Evolutionary conservation across 2,113 vertebrate species (phyloP).

Genomic region (Paradisaea rubra): DNA sequence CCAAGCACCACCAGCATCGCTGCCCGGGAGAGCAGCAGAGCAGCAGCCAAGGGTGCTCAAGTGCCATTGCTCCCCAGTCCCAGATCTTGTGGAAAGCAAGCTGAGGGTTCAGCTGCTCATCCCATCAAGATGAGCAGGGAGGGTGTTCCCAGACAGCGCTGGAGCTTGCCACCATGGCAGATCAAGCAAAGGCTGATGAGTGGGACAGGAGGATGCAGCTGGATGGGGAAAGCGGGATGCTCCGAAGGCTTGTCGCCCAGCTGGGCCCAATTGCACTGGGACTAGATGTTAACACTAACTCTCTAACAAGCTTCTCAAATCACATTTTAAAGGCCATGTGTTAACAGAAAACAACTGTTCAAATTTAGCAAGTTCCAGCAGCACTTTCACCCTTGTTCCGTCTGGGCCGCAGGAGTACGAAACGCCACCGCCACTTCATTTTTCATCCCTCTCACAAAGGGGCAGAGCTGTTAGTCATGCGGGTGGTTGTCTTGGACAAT

Average conservation of each 20-base stretch:
- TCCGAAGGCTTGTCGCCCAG: not conserved
- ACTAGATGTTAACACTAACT: not conserved
- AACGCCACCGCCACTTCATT: not conserved
- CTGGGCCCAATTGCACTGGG: not conserved
- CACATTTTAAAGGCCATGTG: not conserved
- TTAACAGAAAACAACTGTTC: slow-evolving; percentile 54
- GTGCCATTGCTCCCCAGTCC: not conserved
- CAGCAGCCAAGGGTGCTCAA: not conserved
- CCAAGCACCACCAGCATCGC: no score
- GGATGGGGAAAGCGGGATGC: not conserved
- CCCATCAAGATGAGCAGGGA: not conserved
- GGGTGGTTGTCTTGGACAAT: not conserved
- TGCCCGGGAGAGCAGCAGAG: not conserved
- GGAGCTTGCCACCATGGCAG: not conserved
- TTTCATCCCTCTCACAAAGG: not conserved
- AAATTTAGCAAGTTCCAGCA: slow-evolving; percentile 27
- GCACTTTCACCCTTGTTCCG: not conserved
- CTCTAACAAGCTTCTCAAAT: slow-evolving; percentile 33
- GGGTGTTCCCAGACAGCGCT: not conserved
- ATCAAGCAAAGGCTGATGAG: not conserved
- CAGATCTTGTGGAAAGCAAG: not conserved
- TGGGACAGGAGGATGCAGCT: not conserved
- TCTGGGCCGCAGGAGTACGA: not conserved
- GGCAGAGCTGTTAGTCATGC: not conserved
- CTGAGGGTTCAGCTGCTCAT: not conserved